Percentiles rank a stretch among this genome's conserved stretches.
Conservation (phyloP, 2,888 invertebrate species). For the Leptopilina myrica region DNA sequence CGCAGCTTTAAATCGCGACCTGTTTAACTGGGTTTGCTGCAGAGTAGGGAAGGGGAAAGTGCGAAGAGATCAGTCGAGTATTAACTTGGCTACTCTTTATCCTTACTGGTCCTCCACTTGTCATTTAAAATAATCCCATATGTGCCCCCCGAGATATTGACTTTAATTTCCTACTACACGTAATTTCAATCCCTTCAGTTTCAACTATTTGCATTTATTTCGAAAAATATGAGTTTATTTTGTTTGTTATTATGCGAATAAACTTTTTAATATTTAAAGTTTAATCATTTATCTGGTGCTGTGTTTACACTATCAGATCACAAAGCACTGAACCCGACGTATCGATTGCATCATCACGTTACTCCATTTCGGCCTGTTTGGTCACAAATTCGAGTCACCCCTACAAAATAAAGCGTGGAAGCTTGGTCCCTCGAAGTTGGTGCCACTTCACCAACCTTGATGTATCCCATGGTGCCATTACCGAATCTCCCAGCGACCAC, state of each 20-base stretch:
- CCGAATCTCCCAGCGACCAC: slow-evolving; percentile 63
- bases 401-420: slow-evolving; percentile 40
- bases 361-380: not conserved
- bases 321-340: slow-evolving; percentile 13
- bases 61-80: slow-evolving; percentile 52
- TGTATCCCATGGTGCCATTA: slow-evolving; percentile 56
- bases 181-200: not conserved
- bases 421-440: slow-evolving; percentile 43
- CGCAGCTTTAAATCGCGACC: slow-evolving; percentile 62
- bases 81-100: slow-evolving; percentile 69
- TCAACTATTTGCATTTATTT: not conserved
- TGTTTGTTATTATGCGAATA: too few relatives aligned
- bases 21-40: slow-evolving; percentile 24
- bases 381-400: slow-evolving; percentile 28
- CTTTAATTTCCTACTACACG: slow-evolving; percentile 16
- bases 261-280: not conserved
- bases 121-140: slow-evolving; percentile 66
- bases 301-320: not conserved
- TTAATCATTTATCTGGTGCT: not conserved
- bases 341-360: slow-evolving; percentile 24
- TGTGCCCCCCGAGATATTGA: slow-evolving; percentile 55
- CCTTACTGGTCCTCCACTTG: slow-evolving; percentile 66
- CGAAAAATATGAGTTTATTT: too few relatives aligned
- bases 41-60: slow-evolving; percentile 17
- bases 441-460: slow-evolving; percentile 32